Percentiles rank a stretch among this genome's conserved stretches.
phyloP scores from a whole-genome alignment of 2,888 invertebrate species.

The Marasmarcha lunaedactyla region DNA sequence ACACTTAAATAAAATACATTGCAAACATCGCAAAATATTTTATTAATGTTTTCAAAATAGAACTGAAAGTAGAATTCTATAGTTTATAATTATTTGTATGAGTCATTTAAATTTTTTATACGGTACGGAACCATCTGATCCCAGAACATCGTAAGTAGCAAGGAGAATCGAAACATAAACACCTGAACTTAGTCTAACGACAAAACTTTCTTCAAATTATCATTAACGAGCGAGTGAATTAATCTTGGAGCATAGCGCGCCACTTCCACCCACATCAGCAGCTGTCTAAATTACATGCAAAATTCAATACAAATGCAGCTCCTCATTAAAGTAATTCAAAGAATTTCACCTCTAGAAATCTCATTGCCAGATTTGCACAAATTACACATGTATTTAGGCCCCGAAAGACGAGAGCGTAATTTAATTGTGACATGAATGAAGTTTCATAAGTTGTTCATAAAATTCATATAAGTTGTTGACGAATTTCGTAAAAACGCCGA shows the following conservation, averaged over 20 bases:
- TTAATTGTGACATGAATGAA: background rate
- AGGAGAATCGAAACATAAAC: too few relatives aligned
- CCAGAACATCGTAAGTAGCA: too few relatives aligned
- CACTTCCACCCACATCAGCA: background rate
- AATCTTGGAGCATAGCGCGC: too few relatives aligned
- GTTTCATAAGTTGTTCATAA: background rate
- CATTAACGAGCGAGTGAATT: background rate
- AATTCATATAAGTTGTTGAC: background rate
- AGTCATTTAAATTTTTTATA: too few relatives aligned
- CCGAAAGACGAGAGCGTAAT: background rate
- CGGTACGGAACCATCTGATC: too few relatives aligned
- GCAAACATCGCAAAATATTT: too few relatives aligned
- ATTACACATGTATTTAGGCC: background rate
- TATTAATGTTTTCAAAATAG: too few relatives aligned
- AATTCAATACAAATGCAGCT: background rate
- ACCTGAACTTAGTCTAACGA: background rate
- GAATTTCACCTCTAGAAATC: slow-evolving; percentile 1
- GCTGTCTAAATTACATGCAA: background rate
- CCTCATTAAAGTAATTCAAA: background rate
- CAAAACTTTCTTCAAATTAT: background rate
- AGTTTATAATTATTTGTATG: too few relatives aligned
- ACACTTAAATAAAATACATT: too few relatives aligned
- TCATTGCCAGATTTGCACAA: background rate
- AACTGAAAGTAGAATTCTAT: too few relatives aligned
- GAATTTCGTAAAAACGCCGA: slow-evolving; percentile 1